These are phyloP conservation scores for Eptesicus fuscus DNA, from an alignment of 2,113 vertebrate genomes.

Conservation along the genomic window DNA sequence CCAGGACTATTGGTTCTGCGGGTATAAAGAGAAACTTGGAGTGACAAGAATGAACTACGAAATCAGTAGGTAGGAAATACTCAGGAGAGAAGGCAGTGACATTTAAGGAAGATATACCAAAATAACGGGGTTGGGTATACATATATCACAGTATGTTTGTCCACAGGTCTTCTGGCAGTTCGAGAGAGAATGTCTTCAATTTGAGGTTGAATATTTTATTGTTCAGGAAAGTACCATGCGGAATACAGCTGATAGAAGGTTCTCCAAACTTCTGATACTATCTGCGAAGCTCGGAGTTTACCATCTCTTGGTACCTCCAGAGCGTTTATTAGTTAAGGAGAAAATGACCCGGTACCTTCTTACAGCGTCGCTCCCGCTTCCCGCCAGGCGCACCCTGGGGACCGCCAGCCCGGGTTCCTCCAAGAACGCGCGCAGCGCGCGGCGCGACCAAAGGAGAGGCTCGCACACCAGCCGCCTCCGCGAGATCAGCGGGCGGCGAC, in stretches of 20 bases:
- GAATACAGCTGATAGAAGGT: background rate
- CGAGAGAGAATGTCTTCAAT: background rate
- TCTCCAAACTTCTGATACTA: background rate
- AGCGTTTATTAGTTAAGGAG: background rate
- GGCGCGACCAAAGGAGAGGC: accelerated
- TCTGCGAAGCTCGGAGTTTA: background rate
- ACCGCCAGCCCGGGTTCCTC: too few species aligned
- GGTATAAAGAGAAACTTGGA: background rate
- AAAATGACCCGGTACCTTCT: background rate
- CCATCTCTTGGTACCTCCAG: background rate
- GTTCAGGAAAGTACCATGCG: background rate
- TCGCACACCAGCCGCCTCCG: accelerated
- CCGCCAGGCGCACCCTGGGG: background rate
- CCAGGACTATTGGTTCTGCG: background rate
- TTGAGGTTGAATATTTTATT: background rate
- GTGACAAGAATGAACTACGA: background rate
- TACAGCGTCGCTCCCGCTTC: background rate
- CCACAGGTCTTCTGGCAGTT: background rate
- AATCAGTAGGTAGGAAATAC: background rate
- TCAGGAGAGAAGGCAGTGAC: background rate
- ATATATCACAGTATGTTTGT: background rate
- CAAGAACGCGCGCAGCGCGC: background rate
- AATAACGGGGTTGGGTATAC: background rate
- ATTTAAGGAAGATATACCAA: background rate
- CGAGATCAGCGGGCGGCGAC: background rate